Percentiles rank a stretch among this genome's conserved stretches.
Evolutionary conservation across 1,140 invertebrate genomes (phyloP).

Genomic region (Drosophila asahinai): DNA sequence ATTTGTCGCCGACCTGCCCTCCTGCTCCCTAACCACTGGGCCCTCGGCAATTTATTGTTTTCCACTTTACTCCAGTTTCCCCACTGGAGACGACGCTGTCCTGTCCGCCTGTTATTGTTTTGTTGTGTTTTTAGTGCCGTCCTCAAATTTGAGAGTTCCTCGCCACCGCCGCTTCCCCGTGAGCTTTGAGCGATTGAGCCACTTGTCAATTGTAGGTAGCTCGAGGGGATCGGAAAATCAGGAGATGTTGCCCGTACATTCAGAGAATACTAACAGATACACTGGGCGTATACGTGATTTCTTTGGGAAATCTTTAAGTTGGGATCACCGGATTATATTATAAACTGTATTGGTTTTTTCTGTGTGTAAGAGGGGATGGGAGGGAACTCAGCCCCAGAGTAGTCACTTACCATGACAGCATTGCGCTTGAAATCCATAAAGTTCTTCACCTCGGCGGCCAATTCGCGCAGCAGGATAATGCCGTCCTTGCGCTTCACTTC

Average conservation of each 20-base stretch:
- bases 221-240: neutral
- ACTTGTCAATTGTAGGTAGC: slow-evolving; percentile 68
- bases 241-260: slow-evolving; percentile 1
- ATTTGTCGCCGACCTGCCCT: slow-evolving; percentile 56
- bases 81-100: slow-evolving; percentile 36
- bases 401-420: slow-evolving; percentile 92
- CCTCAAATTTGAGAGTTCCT: slow-evolving; percentile 55
- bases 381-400: neutral
- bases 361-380: neutral
- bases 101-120: slow-evolving; percentile 58
- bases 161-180: slow-evolving; percentile 4
- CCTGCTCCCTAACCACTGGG: slow-evolving; percentile 23
- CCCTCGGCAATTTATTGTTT: slow-evolving; percentile 77
- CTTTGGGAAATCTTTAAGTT: too few species aligned
- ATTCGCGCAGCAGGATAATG: slow-evolving; percentile 92
- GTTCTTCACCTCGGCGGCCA: slow-evolving; percentile 94
- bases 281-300: slow-evolving; percentile 7
- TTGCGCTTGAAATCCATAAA: slow-evolving; percentile 96
- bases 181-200: slow-evolving; percentile 71
- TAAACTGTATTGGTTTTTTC: neutral
- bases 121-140: slow-evolving; percentile 59
- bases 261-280: neutral
- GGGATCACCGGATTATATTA: too few species aligned
- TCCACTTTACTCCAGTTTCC: slow-evolving; percentile 69
- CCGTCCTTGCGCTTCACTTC: slow-evolving; percentile 92